Evolutionary conservation across 1,140 invertebrate species (phyloP).

Genomic region (Apis cerana): DNA sequence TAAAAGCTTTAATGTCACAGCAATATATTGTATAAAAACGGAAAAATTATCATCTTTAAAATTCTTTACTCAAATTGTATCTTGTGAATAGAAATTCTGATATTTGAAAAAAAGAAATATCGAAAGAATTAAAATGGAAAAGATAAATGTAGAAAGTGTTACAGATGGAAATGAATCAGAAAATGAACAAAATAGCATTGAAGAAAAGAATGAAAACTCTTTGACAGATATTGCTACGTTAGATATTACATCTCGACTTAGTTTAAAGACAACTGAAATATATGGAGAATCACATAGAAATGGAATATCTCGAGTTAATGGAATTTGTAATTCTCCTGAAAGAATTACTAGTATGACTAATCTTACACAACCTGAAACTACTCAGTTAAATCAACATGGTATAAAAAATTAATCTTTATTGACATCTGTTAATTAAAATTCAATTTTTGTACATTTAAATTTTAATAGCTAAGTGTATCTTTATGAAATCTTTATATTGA

Average conservation of each 20-base stretch:
- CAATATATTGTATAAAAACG: not conserved
- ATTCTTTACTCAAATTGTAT: constrained; percentile 10
- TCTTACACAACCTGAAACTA: constrained; percentile 71
- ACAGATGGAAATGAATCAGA: constrained; percentile 60
- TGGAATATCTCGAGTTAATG: constrained; percentile 74
- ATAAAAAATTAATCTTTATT: constrained; percentile 36
- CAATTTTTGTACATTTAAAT: not conserved
- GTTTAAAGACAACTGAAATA: constrained; percentile 54
- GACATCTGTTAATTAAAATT: not conserved
- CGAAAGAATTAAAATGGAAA: constrained; percentile 56
- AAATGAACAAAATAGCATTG: constrained; percentile 57
- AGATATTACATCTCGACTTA: constrained; percentile 75
- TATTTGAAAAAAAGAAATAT: constrained; percentile 25
- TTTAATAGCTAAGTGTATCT: not conserved
- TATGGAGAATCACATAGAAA: constrained; percentile 72
- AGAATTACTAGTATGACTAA: constrained; percentile 59
- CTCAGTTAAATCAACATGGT: constrained; percentile 77
- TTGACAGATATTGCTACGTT: constrained; percentile 67
- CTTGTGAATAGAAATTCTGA: constrained; percentile 25
- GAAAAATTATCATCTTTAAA: constrained; percentile 25
- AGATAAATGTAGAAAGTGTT: constrained; percentile 43
- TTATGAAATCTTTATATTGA: not conserved
- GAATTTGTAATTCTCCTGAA: constrained; percentile 70
- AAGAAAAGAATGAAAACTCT: constrained; percentile 60
- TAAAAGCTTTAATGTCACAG: constrained; percentile 53